Evolutionary conservation across 2,797 vertebrate genomes (phyloP), one percentile per base, ranked within the genome.

Genomic region (Tokudaia tokunoshimensis): DNA sequence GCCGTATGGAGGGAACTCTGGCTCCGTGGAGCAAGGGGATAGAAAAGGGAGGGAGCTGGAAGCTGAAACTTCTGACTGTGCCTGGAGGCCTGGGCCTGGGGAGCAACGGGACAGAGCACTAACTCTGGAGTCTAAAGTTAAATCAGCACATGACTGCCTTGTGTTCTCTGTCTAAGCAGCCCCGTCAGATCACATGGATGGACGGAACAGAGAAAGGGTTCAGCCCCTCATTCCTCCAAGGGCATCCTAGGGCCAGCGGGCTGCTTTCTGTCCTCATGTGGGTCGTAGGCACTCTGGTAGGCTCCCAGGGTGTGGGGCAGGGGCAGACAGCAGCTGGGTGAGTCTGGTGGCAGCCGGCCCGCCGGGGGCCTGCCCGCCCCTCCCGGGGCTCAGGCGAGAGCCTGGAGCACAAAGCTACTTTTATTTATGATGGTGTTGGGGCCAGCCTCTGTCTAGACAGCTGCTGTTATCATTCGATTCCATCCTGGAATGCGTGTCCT

Each of bases 371-470:
- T 63, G 80, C 41, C 0, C 61, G 20, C 67, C 96, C 70, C 79
- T 94, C 95, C 79, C 85, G 31, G 3, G 65, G 44, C 95, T 22
- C 95, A 44, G 82, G 94, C 15, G 72, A 72, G 74, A 91, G 86
- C 87, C 96, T 70, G 78, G 96, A 82, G 24, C 55, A 78, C 59
- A 80, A 84, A 96, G 61, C 94, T 98, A 57, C 98, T 98, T 98
- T 98, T 98, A 98, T 98, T 98, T 98, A 98, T 47, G 97, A 96
- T 87, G 37, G 37, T 80, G 96, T 97, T 96, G 96, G 97, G 97
- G 96, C 89, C 57, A 95, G 97, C 98, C 97, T 98, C 98, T 84
- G 98, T 99, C 98, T 98, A 98, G 98, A 98, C 98, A 97, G 98
- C 97, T 97, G 98, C 97, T 94, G 96, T 98, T 97, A 98, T 97